These are phyloP conservation scores for Drosophila kikkawai DNA, from an alignment of 1,140 invertebrate species.

Conservation along the genomic window DNA sequence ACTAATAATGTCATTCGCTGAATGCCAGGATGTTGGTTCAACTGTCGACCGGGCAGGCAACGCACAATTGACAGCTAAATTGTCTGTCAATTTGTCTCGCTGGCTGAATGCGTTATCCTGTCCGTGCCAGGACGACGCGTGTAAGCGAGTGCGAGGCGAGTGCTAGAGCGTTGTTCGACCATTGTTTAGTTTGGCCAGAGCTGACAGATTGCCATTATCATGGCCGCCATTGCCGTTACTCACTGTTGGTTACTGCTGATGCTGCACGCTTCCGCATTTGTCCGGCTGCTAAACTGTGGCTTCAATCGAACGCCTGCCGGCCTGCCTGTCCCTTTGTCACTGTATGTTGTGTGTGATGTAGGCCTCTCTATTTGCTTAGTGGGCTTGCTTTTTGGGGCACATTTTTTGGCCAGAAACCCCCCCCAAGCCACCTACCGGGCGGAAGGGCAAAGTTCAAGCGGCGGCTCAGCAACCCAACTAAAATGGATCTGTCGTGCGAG, in stretches of 20 bases:
- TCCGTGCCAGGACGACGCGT: constrained; percentile 2
- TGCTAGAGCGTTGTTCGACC: constrained; percentile 20
- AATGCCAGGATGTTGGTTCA: constrained; percentile 56
- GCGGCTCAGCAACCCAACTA: constrained; percentile 45
- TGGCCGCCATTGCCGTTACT: constrained; percentile 39
- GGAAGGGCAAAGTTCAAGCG: constrained; percentile 66
- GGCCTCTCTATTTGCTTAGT: constrained; percentile 29
- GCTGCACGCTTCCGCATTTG: constrained; percentile 47
- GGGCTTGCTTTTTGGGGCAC: constrained; percentile 4
- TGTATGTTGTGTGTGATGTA: constrained; percentile 16
- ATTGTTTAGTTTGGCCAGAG: constrained; percentile 70
- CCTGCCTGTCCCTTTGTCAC: constrained; percentile 30
- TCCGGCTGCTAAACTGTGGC: constrained; percentile 59
- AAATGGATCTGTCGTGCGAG: constrained; percentile 20
- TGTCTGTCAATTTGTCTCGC: constrained; percentile 82
- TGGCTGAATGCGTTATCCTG: constrained; percentile 71
- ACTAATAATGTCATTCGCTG: constrained; percentile 49
- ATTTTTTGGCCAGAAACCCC: background rate
- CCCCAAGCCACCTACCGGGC: background rate
- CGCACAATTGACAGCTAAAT: constrained; percentile 81
- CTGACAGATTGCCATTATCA: constrained; percentile 66
- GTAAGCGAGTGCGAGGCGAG: constrained; percentile 13
- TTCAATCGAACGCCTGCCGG: constrained; percentile 42
- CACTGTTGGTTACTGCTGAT: constrained; percentile 44
- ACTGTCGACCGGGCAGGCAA: constrained; percentile 53